Evolutionary conservation across 2,797 vertebrate genomes (phyloP).

Genomic region (Hoplostethus mediterraneus): DNA sequence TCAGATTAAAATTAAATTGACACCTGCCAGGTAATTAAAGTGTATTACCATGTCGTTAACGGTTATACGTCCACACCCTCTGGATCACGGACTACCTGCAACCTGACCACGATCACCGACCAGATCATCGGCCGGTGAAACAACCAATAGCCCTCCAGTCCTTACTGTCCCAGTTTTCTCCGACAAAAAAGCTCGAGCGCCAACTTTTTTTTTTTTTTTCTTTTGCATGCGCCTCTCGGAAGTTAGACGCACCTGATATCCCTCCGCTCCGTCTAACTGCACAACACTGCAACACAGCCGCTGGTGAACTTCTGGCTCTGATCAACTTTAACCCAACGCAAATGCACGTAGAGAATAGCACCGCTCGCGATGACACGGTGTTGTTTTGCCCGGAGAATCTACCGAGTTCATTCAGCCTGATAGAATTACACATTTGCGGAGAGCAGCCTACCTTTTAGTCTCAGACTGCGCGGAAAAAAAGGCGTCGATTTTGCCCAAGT

Average conservation of each 20-base stretch:
- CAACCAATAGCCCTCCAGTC: not conserved
- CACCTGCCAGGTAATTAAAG: too few species aligned
- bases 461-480: not conserved
- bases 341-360: constrained; percentile 3
- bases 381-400: too few species aligned
- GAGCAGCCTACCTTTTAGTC: constrained; percentile 52
- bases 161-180: not conserved
- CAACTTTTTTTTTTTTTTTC: too few species aligned
- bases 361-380: too few species aligned
- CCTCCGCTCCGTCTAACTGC: not conserved
- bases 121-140: not conserved
- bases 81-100: constrained; percentile 17
- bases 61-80: not conserved
- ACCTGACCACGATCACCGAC: not conserved
- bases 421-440: not conserved
- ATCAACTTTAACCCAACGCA: not conserved
- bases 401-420: not conserved
- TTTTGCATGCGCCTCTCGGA: constrained; percentile 14
- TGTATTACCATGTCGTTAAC: not conserved
- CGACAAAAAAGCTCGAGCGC: constrained; percentile 12
- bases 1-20: too few species aligned
- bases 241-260: constrained; percentile 61
- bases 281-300: not conserved
- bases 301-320: not conserved
- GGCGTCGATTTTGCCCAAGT: constrained; percentile 7